Conservation (phyloP, 2,888 invertebrate genomes). For the Lasius platythorax region DNA sequence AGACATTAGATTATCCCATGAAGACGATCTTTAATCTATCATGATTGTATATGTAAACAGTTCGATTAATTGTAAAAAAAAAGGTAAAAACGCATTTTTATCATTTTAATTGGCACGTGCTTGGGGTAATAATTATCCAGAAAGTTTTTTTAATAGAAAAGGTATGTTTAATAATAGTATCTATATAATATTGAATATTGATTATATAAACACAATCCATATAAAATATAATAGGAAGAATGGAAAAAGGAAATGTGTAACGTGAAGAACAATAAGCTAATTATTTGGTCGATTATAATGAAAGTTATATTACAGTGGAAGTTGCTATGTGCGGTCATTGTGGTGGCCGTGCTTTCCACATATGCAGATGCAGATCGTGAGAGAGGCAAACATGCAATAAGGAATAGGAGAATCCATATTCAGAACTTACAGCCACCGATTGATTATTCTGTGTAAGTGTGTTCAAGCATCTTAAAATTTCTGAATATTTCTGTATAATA, state of each 20-base stretch:
- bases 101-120: not conserved
- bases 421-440: conserved; percentile 72
- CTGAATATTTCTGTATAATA: not conserved
- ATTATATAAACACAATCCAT: not conserved
- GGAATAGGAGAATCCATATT: conserved; percentile 71
- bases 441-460: conserved; percentile 73
- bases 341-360: conserved; percentile 82
- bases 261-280: not conserved
- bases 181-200: not conserved
- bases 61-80: conserved; percentile 24
- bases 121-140: not conserved
- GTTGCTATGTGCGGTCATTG: conserved; percentile 81
- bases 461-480: not conserved
- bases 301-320: conserved; percentile 78
- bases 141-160: not conserved
- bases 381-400: conserved; percentile 81
- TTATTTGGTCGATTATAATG: not conserved
- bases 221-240: not conserved
- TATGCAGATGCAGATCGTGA: conserved; percentile 79
- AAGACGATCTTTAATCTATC: conserved; percentile 61
- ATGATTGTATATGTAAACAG: conserved; percentile 23
- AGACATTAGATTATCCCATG: conserved; percentile 82
- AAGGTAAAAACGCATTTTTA: not conserved
- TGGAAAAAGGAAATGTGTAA: not conserved
- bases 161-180: not conserved